Conservation (phyloP, 2,797 vertebrate genomes). For the Phoeniculus purpureus region DNA sequence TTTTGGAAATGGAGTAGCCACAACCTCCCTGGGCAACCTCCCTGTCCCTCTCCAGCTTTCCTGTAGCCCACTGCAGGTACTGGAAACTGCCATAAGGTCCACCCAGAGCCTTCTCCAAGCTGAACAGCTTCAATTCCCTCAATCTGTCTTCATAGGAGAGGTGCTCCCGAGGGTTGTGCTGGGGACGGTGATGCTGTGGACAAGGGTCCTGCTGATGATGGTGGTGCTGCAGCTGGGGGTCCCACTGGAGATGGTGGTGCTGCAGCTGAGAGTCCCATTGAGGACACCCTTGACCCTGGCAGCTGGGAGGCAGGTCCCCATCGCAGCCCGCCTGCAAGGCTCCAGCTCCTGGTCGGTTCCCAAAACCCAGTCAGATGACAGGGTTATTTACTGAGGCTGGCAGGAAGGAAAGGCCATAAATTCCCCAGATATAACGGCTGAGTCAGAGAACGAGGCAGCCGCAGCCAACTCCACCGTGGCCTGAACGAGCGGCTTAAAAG, state of each 20-base stretch:
- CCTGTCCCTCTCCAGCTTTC: no score
- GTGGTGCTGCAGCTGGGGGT: background rate
- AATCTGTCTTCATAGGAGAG: background rate
- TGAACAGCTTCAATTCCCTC: no score
- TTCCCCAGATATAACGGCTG: constrained; percentile 52
- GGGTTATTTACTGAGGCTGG: constrained; percentile 52
- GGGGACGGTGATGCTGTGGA: rapidly evolving
- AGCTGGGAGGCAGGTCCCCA: background rate
- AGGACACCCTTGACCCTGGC: background rate
- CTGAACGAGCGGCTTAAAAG: background rate
- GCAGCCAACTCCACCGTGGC: background rate
- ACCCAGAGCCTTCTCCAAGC: no score
- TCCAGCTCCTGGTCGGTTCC: background rate
- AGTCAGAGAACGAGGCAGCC: constrained; percentile 1
- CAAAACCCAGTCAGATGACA: constrained; percentile 44
- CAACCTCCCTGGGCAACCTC: no score
- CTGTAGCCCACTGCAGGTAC: no score
- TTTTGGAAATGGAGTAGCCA: no score
- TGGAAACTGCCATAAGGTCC: no score
- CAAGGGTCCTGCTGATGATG: rapidly evolving
- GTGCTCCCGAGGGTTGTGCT: background rate
- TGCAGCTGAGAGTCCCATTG: rapidly evolving
- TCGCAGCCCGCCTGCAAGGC: background rate
- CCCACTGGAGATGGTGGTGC: background rate
- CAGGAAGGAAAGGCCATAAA: constrained; percentile 69